These are phyloP conservation scores for Omphaloscelis lunosa DNA, from an alignment of 2,888 invertebrate species.

Conservation along the genomic window DNA sequence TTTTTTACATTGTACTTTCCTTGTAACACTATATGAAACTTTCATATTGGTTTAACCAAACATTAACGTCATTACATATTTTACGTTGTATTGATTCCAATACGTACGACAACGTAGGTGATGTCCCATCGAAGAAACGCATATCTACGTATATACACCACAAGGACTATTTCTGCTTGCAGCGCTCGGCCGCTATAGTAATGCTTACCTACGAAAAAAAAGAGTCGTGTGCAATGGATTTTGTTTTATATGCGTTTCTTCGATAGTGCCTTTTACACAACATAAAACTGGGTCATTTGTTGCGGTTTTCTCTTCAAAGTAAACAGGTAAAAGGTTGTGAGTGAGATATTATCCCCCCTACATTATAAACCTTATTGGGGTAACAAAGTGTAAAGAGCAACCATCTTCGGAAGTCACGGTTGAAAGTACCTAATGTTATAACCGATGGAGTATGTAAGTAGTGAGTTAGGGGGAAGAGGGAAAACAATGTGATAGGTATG, in stretches of 20 bases:
- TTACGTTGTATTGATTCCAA: background rate
- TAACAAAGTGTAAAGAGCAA: constrained; percentile 1
- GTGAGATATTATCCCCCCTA: constrained; percentile 24
- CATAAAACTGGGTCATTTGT: background rate
- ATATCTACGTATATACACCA: too few species aligned
- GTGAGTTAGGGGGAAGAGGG: background rate
- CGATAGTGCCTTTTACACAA: background rate
- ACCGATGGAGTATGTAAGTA: background rate
- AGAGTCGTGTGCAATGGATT: too few species aligned
- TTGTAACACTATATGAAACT: background rate
- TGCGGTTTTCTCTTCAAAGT: constrained; percentile 7
- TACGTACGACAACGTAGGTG: background rate
- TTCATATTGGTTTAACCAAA: background rate
- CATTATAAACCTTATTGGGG: background rate
- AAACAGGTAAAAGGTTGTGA: constrained; percentile 22
- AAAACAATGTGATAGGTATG: background rate
- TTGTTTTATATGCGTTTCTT: too few species aligned
- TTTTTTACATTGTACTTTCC: background rate
- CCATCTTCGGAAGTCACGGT: constrained; percentile 38
- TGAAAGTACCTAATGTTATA: background rate
- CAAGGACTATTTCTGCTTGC: too few species aligned
- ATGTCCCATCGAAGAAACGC: too few species aligned
- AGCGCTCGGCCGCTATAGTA: too few species aligned
- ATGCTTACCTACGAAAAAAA: too few species aligned
- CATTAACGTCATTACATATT: background rate